phyloP scores from a whole-genome alignment of 2,797 vertebrate species.

The Intellagama lesueurii region DNA sequence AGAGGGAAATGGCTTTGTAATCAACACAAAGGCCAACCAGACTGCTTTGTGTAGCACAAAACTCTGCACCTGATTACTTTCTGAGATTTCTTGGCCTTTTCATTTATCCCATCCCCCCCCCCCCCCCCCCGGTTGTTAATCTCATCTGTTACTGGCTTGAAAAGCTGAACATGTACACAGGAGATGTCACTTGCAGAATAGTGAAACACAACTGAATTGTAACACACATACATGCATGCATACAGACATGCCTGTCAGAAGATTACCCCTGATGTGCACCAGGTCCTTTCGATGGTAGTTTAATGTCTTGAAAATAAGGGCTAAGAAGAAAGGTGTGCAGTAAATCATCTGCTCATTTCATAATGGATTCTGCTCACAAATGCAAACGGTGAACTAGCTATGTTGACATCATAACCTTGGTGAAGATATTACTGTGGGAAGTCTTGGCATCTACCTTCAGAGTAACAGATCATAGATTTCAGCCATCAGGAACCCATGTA shows the following conservation, averaged over 20 bases:
- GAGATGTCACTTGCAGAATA: neutral
- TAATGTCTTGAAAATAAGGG: constrained; percentile 19
- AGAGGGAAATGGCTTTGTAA: no score
- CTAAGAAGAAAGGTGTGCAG: neutral
- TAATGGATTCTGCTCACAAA: neutral
- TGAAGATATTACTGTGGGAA: constrained; percentile 19
- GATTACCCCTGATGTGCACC: neutral
- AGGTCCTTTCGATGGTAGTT: constrained; percentile 17
- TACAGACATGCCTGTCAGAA: neutral
- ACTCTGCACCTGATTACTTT: no score
- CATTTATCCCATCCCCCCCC: neutral
- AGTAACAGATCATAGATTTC: neutral
- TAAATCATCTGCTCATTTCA: neutral
- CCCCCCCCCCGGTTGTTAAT: neutral
- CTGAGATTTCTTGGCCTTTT: no score
- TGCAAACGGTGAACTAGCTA: neutral
- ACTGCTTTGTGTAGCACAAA: no score
- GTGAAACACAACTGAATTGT: neutral
- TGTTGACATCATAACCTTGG: neutral
- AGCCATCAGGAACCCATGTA: no score
- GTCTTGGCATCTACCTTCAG: neutral
- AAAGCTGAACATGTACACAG: neutral
- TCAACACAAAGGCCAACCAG: no score
- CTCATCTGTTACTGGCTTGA: neutral
- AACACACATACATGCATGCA: no score